These are phyloP conservation scores for Helostoma temminkii DNA, from an alignment of 2,797 vertebrate species.

Conservation along the genomic window DNA sequence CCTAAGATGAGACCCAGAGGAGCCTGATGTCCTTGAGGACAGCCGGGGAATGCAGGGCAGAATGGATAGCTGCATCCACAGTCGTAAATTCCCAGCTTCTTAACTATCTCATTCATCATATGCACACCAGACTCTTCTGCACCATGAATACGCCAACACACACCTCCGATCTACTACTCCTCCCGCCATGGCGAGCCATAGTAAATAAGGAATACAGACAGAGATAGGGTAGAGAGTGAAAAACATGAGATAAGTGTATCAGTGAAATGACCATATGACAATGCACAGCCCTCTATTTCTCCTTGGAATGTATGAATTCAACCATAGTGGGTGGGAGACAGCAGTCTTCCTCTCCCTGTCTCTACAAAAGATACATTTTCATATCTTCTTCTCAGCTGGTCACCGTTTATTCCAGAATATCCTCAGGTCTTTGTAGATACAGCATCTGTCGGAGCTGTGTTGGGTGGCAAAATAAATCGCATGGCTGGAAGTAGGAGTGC, in stretches of 20 bases:
- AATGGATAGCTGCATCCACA: constrained; percentile 79
- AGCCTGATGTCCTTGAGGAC: constrained; percentile 79
- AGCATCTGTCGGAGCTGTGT: constrained; percentile 39
- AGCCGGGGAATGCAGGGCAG: constrained; percentile 64
- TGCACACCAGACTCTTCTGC: constrained; percentile 70
- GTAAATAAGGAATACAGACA: constrained; percentile 71
- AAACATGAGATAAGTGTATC: constrained; percentile 74
- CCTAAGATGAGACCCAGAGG: constrained; percentile 53
- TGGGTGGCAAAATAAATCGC: constrained; percentile 70
- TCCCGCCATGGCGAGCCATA: constrained; percentile 50
- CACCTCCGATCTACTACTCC: constrained; percentile 44
- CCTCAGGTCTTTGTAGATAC: constrained; percentile 65
- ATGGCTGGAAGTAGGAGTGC: constrained; percentile 45
- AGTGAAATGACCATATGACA: constrained; percentile 73
- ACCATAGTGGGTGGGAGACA: constrained; percentile 38
- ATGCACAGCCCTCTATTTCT: constrained; percentile 69
- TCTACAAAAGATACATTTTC: constrained; percentile 65
- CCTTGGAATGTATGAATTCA: constrained; percentile 66
- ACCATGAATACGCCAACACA: constrained; percentile 47
- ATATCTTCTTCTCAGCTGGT: constrained; percentile 69
- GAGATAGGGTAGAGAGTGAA: constrained; percentile 68
- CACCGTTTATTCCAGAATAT: constrained; percentile 66
- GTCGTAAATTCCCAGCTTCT: constrained; percentile 85
- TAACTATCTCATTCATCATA: constrained; percentile 91
- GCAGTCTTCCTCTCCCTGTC: constrained; percentile 6